Evolutionary conservation across 2,797 vertebrate genomes (phyloP).

Genomic region (Enteromius viviparus): DNA sequence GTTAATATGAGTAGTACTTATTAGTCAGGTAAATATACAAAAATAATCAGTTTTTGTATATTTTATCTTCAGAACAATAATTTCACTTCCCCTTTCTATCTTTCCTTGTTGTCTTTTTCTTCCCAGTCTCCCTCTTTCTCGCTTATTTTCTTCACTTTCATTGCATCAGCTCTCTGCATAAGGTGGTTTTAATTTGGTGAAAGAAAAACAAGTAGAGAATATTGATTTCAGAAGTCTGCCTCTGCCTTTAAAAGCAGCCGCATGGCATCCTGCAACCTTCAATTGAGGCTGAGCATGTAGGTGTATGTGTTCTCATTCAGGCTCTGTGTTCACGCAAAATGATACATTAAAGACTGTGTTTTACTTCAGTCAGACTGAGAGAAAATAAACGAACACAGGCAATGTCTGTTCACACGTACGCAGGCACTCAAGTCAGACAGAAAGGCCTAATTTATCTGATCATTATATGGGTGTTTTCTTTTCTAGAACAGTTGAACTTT

Average conservation of each 20-base stretch:
- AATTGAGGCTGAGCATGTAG: slow-evolving; percentile 86
- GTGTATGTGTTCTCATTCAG: slow-evolving; percentile 85
- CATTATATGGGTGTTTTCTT: slow-evolving; percentile 69
- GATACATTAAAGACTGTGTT: slow-evolving; percentile 89
- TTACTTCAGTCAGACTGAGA: slow-evolving; percentile 84
- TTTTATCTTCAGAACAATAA: neutral
- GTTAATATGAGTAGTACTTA: neutral
- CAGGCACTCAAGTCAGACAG: slow-evolving; percentile 66
- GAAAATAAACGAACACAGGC: slow-evolving; percentile 85
- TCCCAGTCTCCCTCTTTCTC: neutral
- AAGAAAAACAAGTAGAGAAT: slow-evolving; percentile 80
- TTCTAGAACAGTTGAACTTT: slow-evolving; percentile 63
- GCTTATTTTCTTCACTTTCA: slow-evolving; percentile 44
- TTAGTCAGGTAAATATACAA: neutral
- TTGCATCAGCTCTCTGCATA: slow-evolving; percentile 69
- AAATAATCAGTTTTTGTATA: neutral
- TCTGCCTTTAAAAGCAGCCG: slow-evolving; percentile 68
- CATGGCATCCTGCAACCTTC: slow-evolving; percentile 84
- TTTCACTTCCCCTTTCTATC: slow-evolving; percentile 51
- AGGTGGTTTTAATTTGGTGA: slow-evolving; percentile 81
- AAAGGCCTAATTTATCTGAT: slow-evolving; percentile 76
- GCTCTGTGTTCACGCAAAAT: slow-evolving; percentile 84
- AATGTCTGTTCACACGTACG: slow-evolving; percentile 71
- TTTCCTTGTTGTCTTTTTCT: slow-evolving; percentile 30
- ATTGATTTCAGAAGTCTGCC: slow-evolving; percentile 78